Evolutionary conservation across 2,888 invertebrate genomes (phyloP).

Genomic region (Sepiola atlantica): DNA sequence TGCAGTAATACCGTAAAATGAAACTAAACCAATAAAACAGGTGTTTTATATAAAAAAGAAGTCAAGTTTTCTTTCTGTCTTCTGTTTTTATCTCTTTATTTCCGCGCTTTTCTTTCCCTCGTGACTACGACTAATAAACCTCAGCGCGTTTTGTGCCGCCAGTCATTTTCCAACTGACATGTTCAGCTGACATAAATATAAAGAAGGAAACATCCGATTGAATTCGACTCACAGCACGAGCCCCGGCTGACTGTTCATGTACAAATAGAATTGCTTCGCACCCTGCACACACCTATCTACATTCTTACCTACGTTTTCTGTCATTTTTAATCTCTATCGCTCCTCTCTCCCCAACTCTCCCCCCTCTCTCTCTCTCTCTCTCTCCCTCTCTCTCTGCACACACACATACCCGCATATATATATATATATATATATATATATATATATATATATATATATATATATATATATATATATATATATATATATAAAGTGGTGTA

Average conservation of each 20-base stretch:
- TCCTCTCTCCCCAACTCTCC: not conserved
- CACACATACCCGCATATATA: too few relatives aligned
- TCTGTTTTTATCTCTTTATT: not conserved
- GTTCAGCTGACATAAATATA: not conserved
- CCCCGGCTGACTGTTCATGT: not conserved
- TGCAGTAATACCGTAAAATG: too few relatives aligned
- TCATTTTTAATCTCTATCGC: not conserved
- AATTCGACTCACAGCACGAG: not conserved
- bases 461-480: too few relatives aligned
- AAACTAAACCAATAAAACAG: too few relatives aligned
- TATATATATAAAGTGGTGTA: too few relatives aligned
- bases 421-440: too few relatives aligned
- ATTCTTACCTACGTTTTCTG: not conserved
- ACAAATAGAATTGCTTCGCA: not conserved
- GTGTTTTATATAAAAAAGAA: too few relatives aligned
- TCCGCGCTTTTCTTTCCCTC: not conserved
- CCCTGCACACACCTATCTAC: not conserved
- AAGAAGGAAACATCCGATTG: not conserved
- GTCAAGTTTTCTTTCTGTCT: not conserved
- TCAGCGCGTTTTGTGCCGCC: not conserved
- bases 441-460: too few relatives aligned
- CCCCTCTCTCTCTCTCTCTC: not conserved
- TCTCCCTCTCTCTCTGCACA: not conserved
- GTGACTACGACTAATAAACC: not conserved
- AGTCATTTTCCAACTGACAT: not conserved